Evolutionary conservation across 2,888 invertebrate genomes (phyloP), one percentile per base, ranked within the genome.

Genomic region (Villa cingulata): DNA sequence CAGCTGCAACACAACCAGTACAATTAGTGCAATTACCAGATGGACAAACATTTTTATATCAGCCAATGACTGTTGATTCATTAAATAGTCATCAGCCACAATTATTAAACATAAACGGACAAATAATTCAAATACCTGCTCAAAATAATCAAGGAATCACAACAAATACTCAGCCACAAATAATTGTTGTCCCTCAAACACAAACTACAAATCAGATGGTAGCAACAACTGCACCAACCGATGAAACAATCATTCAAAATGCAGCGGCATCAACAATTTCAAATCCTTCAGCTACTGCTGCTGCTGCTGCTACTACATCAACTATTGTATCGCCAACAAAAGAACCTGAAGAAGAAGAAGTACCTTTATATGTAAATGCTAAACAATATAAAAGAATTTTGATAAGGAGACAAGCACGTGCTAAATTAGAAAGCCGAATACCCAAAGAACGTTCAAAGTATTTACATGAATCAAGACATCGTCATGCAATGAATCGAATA

Each of bases 391-490:
- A 92, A 63, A 77, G 96, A 51, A 98, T 98, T 61, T 72, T 98
- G 43, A 96, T 96, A 68, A 74, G 97, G 36, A 73, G 98, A 40
- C 90, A 91, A 58, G 97, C 96, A 0, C 70, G 98, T 44, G 96
- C 96, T 3, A 92, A 90, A 68, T 72, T 98, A 40, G 96, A 97
- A 70, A 89, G 91, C 2, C 86, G 94, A 70, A 96, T 98, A 66
- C 94, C 96, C 4, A 96, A 97, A 71, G 90, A 94, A 65, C 75
- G 97, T 65, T 88, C 90, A 55, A 96, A 95, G 85, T 97, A 97
- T 65, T 75, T 97, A n/a, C 96, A 97, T 61, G 96, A 96, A 68
- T 96, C 96, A 0, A 74, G 96, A 40, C 97, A 97, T 69, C 76
- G 88, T 53, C 96, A 97, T 66, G 97, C 97, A 0, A 92, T 97